Percentiles rank a stretch among this genome's conserved stretches.
phyloP scores from a whole-genome alignment of 2,113 vertebrate genomes.

The Podocnemis expansa region DNA sequence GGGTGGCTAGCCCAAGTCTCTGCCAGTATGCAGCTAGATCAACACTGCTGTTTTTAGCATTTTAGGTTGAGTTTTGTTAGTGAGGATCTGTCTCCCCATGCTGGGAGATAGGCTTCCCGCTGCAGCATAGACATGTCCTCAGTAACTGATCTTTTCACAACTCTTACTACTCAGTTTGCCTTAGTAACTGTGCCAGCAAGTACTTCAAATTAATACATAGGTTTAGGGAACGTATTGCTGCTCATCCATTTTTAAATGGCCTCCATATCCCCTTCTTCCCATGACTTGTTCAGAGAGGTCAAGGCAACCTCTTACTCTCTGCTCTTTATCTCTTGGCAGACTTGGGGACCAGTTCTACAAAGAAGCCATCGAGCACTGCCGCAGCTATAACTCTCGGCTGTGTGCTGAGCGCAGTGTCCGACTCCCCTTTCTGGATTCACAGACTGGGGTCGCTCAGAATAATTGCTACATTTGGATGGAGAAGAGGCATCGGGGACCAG shows the following conservation, averaged over 20 bases:
- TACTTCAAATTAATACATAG: not conserved
- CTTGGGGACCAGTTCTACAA: conserved; percentile 98
- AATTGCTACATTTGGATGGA: conserved; percentile 99
- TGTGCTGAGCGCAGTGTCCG: conserved; percentile 96
- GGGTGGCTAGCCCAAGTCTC: not conserved
- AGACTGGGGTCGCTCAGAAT: conserved; percentile 97
- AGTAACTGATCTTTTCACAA: not conserved
- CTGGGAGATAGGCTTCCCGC: not conserved
- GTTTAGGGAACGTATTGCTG: not conserved
- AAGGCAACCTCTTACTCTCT: not conserved
- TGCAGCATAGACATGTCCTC: not conserved
- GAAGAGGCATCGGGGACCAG: conserved; percentile 94
- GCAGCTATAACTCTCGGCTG: conserved; percentile 95
- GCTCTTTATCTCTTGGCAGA: conserved; percentile 68
- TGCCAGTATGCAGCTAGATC: too few relatives aligned
- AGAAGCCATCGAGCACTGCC: conserved; percentile 97
- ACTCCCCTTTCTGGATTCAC: conserved; percentile 96
- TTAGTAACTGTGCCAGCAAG: not conserved
- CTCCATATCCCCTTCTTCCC: not conserved
- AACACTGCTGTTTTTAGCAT: too few relatives aligned
- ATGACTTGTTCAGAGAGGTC: not conserved
- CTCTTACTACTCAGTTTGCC: not conserved
- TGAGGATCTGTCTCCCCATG: not conserved
- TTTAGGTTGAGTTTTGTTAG: too few relatives aligned
- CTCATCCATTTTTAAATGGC: not conserved